These are phyloP conservation scores for Sebastes paucispinis DNA, from an alignment of 2,797 vertebrate genomes.

Conservation along the genomic window DNA sequence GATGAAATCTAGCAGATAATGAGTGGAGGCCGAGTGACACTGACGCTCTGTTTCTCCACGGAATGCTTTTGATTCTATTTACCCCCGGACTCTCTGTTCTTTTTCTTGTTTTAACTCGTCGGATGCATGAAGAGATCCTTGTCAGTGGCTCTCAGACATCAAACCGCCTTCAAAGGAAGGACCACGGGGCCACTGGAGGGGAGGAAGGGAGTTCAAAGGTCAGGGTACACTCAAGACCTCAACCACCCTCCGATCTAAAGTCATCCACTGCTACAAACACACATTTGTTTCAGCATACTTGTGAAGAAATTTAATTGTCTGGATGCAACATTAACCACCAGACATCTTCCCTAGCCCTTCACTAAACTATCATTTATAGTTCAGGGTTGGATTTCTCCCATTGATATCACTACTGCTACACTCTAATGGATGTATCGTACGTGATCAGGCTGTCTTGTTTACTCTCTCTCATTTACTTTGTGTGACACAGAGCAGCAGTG, in stretches of 20 bases:
- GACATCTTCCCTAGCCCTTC: not conserved
- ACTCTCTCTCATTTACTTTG: not conserved
- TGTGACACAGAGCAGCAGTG: not conserved
- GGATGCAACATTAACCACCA: not conserved
- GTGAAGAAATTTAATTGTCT: not conserved
- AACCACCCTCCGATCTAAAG: no score
- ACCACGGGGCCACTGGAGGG: not conserved
- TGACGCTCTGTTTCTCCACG: not conserved
- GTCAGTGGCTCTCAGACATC: not conserved
- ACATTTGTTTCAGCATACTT: not conserved
- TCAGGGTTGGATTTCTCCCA: not conserved
- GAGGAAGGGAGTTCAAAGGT: not conserved
- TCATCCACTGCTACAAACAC: not conserved
- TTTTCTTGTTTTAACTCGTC: not conserved
- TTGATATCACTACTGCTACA: not conserved
- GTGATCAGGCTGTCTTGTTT: not conserved
- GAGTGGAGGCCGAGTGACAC: conserved; percentile 7
- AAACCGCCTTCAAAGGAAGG: conserved; percentile 1
- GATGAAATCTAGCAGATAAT: conserved; percentile 33
- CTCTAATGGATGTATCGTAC: not conserved
- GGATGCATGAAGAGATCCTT: not conserved
- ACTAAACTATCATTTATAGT: not conserved
- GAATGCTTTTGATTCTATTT: conserved; percentile 4
- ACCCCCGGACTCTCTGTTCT: not conserved
- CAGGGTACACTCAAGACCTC: not conserved